Conservation (phyloP, 2,797 vertebrate genomes). For the Chrysocyon brachyurus region DNA sequence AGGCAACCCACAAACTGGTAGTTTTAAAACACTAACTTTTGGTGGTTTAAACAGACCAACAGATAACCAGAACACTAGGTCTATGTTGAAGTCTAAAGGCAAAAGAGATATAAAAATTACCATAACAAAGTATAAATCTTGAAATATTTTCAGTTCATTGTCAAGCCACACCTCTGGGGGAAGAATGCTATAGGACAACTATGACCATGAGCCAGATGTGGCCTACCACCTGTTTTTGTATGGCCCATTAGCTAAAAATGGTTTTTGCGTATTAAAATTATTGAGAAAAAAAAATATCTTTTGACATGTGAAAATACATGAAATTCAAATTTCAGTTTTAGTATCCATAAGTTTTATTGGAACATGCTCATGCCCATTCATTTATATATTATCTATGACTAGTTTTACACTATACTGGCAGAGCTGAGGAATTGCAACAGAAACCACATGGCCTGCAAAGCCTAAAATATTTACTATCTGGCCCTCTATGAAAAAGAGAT, state of each 20-base stretch:
- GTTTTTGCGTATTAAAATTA: conserved; percentile 34
- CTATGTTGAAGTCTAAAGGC: neutral
- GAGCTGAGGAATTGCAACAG: neutral
- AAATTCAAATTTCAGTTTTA: conserved; percentile 32
- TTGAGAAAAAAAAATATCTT: neutral
- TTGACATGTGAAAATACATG: conserved; percentile 16
- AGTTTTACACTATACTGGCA: neutral
- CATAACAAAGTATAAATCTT: neutral
- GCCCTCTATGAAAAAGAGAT: neutral
- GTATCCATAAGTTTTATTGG: neutral
- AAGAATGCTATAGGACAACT: neutral
- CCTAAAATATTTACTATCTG: neutral
- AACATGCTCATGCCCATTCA: neutral
- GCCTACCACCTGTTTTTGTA: neutral
- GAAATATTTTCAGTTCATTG: conserved; percentile 35
- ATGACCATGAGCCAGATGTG: neutral
- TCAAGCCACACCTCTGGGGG: neutral
- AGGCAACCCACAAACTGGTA: neutral
- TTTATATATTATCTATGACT: neutral
- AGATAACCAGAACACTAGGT: neutral
- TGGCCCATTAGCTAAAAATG: neutral
- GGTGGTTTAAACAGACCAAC: neutral
- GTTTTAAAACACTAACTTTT: neutral
- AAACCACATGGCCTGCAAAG: neutral
- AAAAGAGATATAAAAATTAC: conserved; percentile 29